Conservation (phyloP, 1,140 invertebrate genomes). For the Caerostris darwini region DNA sequence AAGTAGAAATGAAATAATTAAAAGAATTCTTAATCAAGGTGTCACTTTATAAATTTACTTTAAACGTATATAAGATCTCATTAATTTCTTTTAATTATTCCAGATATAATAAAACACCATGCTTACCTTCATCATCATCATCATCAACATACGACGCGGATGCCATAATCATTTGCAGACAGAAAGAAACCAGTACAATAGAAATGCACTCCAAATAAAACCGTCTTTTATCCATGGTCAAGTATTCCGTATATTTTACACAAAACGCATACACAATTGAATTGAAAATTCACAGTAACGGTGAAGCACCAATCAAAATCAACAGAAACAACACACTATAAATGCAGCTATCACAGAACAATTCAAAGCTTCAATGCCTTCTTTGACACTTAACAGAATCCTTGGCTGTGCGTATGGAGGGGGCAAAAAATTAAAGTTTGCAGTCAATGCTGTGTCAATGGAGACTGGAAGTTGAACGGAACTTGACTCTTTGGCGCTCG, state of each 20-base stretch:
- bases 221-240: not conserved
- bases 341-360: not conserved
- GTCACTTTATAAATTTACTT: too few relatives aligned
- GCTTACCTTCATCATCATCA: slow-evolving; percentile 14
- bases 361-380: not conserved
- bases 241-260: too few relatives aligned
- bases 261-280: not conserved
- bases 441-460: not conserved
- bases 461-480: slow-evolving; percentile 46
- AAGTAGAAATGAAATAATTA: too few relatives aligned
- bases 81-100: not conserved
- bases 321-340: not conserved
- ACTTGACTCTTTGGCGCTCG: slow-evolving; percentile 34
- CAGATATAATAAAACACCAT: not conserved
- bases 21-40: too few relatives aligned
- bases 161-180: not conserved
- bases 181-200: not conserved
- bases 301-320: not conserved
- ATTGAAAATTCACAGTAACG: not conserved
- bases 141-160: not conserved
- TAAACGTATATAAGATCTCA: too few relatives aligned
- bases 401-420: not conserved
- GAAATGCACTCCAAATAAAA: not conserved
- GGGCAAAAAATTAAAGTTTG: not conserved
- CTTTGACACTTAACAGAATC: not conserved